These are phyloP conservation scores for Camptogramma bilineatum DNA, from an alignment of 2,888 invertebrate species.

Conservation along the genomic window DNA sequence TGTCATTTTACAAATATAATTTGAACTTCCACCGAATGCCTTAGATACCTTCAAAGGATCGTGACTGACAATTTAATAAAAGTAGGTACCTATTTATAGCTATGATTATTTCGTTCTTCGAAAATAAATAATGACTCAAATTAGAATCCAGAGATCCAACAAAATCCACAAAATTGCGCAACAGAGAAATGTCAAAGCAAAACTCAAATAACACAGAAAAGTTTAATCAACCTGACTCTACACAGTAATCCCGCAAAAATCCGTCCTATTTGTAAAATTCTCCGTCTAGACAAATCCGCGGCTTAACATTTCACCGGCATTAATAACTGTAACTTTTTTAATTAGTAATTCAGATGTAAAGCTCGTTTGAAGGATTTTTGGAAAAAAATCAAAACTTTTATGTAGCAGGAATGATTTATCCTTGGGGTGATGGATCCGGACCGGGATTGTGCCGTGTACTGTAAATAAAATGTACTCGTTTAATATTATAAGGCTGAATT, in stretches of 20 bases:
- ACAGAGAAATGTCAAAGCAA: background rate
- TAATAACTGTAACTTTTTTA: conserved; percentile 29
- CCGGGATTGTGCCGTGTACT: too few species aligned
- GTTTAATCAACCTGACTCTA: background rate
- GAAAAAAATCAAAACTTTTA: conserved; percentile 14
- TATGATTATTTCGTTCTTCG: too few species aligned
- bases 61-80: background rate
- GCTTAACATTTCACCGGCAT: conserved; percentile 17
- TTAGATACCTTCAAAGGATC: background rate
- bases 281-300: conserved; percentile 18
- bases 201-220: background rate
- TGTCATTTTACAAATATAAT: too few species aligned
- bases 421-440: background rate
- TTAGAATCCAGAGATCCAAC: background rate
- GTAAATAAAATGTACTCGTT: too few species aligned
- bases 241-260: background rate
- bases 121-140: too few species aligned
- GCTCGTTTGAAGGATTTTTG: conserved; percentile 22
- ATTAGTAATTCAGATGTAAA: conserved; percentile 23
- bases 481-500: too few species aligned
- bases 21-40: too few species aligned
- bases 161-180: background rate
- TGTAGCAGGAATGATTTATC: conserved; percentile 7
- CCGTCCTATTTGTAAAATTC: background rate
- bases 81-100: too few species aligned